A percentile compares a stretch with the other conserved stretches of the same genome.
phyloP scores from a whole-genome alignment of 1,140 invertebrate genomes.

The Lerema accius region DNA sequence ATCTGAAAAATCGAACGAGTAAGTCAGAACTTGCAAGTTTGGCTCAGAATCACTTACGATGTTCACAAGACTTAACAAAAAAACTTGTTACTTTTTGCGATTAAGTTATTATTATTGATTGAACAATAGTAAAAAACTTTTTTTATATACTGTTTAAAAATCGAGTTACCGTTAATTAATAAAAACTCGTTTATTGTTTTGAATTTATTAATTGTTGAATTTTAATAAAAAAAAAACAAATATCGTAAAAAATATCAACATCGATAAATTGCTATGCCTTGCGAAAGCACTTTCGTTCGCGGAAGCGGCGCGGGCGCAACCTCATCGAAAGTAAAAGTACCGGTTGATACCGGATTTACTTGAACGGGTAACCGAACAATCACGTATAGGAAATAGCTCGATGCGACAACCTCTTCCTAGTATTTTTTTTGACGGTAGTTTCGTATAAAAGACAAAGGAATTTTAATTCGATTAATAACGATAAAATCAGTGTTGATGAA shows the following conservation, averaged over 20 bases:
- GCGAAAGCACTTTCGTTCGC: conserved; percentile 67
- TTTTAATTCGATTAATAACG: neutral
- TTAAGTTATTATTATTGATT: neutral
- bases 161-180: too few species aligned
- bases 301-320: conserved; percentile 55
- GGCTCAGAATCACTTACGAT: neutral
- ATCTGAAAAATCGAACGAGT: conserved; percentile 16
- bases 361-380: conserved; percentile 45
- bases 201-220: too few species aligned
- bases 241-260: conserved; percentile 29
- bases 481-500: neutral
- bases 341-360: conserved; percentile 53
- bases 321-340: conserved; percentile 73
- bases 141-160: conserved; percentile 22
- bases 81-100: conserved; percentile 3
- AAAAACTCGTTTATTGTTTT: too few species aligned
- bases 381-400: conserved; percentile 39
- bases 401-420: conserved; percentile 30
- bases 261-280: conserved; percentile 49
- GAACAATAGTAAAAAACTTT: neutral
- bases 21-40: conserved; percentile 1
- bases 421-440: conserved; percentile 13
- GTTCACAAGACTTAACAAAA: conserved; percentile 11
- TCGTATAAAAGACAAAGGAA: neutral
- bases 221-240: too few species aligned